These are phyloP conservation scores for Lepidotrigona ventralis DNA, from an alignment of 1,140 invertebrate species.

Conservation along the genomic window DNA sequence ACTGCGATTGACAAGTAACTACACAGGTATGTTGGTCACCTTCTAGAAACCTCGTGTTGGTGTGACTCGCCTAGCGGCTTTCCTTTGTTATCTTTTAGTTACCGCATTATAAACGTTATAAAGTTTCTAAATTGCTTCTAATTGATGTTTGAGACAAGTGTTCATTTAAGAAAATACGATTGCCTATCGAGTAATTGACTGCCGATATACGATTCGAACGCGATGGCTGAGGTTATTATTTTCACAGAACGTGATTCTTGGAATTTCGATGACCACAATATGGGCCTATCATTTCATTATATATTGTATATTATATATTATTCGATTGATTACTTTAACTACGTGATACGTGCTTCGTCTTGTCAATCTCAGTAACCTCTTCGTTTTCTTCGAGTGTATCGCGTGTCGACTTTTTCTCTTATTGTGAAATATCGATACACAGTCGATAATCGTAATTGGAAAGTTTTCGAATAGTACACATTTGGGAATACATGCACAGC, in stretches of 20 bases:
- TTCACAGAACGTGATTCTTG: neutral
- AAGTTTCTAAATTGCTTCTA: neutral
- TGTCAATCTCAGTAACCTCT: neutral
- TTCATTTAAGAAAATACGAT: conserved; percentile 7
- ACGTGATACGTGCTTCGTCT: neutral
- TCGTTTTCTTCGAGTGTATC: neutral
- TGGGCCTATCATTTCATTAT: neutral
- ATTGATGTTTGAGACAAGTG: neutral
- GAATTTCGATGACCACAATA: neutral
- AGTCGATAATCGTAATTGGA: neutral
- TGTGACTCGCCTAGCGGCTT: conserved; percentile 2
- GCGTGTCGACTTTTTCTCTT: neutral
- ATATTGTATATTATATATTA: no score
- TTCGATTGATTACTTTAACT: neutral
- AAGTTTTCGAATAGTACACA: neutral
- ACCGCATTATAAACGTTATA: neutral
- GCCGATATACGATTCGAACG: neutral
- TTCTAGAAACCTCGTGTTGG: conserved; percentile 45
- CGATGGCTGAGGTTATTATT: neutral
- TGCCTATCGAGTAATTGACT: neutral
- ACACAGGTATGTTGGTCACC: conserved; percentile 38
- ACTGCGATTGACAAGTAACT: conserved; percentile 34
- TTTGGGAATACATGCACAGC: conserved; percentile 55
- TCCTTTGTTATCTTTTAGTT: conserved; percentile 41
- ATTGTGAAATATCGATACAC: neutral